These are phyloP conservation scores for Elegia similella DNA, from an alignment of 2,888 invertebrate genomes.

Conservation along the genomic window DNA sequence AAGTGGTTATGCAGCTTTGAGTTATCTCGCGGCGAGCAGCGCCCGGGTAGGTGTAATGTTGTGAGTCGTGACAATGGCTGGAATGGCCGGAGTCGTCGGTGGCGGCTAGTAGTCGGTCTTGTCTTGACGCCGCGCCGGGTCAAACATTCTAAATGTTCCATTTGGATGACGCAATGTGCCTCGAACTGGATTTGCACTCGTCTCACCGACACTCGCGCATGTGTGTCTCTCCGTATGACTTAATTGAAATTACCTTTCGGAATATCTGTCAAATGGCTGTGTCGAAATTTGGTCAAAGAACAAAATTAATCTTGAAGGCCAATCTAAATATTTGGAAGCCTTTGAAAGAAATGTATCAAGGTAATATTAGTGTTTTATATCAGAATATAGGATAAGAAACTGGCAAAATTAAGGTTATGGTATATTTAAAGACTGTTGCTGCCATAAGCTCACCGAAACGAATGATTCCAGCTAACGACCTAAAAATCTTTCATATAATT, in stretches of 20 bases:
- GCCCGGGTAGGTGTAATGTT: slow-evolving; percentile 35
- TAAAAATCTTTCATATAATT: neutral
- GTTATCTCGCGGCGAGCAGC: slow-evolving; percentile 28
- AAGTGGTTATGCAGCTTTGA: slow-evolving; percentile 41
- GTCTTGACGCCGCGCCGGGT: slow-evolving; percentile 44
- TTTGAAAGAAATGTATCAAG: too few relatives aligned
- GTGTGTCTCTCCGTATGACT: slow-evolving; percentile 33
- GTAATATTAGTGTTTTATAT: too few relatives aligned
- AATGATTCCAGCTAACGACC: neutral
- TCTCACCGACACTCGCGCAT: slow-evolving; percentile 55
- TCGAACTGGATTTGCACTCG: slow-evolving; percentile 72
- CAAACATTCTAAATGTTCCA: slow-evolving; percentile 74
- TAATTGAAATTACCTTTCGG: slow-evolving; percentile 25
- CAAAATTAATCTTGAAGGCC: neutral
- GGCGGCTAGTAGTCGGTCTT: slow-evolving; percentile 25
- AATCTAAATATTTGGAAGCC: neutral
- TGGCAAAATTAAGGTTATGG: too few relatives aligned
- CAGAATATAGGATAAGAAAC: too few relatives aligned
- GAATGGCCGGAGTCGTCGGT: slow-evolving; percentile 57
- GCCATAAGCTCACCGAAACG: too few relatives aligned
- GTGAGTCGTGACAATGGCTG: slow-evolving; percentile 71
- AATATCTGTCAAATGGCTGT: slow-evolving; percentile 17
- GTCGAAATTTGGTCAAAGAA: neutral
- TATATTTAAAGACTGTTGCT: too few relatives aligned
- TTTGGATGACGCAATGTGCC: slow-evolving; percentile 70